These are phyloP conservation scores for Strigamia transsilvanica DNA, from an alignment of 2,888 invertebrate genomes.

Conservation along the genomic window DNA sequence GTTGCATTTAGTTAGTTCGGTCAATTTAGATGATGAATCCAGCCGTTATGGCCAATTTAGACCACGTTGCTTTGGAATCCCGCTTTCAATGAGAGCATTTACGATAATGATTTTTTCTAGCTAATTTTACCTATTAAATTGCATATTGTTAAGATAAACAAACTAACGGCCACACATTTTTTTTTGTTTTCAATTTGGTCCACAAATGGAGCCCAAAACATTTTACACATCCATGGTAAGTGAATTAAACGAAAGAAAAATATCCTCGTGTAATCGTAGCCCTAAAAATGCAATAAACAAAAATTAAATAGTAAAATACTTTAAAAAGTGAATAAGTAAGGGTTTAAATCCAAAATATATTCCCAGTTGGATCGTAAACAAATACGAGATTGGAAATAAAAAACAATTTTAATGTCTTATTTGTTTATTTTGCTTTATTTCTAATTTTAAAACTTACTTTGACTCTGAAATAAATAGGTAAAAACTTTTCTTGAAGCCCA, in stretches of 20 bases:
- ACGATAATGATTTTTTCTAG: too few species aligned
- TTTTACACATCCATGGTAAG: background rate
- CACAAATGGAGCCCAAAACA: background rate
- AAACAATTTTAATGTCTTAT: background rate
- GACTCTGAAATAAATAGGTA: background rate
- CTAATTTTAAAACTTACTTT: background rate
- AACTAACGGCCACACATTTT: background rate
- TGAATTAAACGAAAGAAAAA: slow-evolving; percentile 14
- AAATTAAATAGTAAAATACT: too few species aligned
- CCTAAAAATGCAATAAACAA: background rate
- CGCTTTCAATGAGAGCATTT: too few species aligned
- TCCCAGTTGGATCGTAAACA: too few species aligned
- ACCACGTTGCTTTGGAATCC: too few species aligned
- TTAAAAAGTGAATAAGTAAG: too few species aligned
- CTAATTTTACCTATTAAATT: background rate
- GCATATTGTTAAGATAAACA: background rate
- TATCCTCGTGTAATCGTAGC: background rate
- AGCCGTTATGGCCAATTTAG: too few species aligned
- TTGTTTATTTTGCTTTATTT: background rate
- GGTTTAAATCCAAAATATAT: too few species aligned
- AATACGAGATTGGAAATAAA: too few species aligned
- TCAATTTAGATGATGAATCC: too few species aligned
- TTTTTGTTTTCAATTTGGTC: slow-evolving; percentile 4
- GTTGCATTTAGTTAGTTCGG: too few species aligned
- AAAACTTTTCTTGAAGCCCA: background rate